Evolutionary conservation across 1,140 invertebrate genomes (phyloP), one percentile per base, ranked within the genome.

Genomic region (Drosophila nannoptera): DNA sequence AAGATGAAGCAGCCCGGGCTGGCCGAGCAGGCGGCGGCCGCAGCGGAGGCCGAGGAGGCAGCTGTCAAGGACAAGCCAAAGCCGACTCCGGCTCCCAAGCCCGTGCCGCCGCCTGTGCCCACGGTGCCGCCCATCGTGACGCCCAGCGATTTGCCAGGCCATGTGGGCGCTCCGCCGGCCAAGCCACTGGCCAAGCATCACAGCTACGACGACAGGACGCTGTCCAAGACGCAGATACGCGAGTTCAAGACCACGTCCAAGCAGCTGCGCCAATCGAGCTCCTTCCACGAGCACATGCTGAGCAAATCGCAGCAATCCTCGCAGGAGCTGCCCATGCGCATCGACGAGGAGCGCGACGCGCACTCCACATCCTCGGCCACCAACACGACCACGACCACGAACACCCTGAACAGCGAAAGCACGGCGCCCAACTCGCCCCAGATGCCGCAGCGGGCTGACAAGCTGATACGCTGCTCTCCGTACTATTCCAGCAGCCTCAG

Each of bases 401-500:
- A 88, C 6, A 82, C 82, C 0, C 69, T 80, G 2, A 84, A 89
- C 35, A 89, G 76, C 45, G 87, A 88, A 16, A 89, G 87, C 36
- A 90, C 82, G 3, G 88, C 87, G n/a, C 87, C 87, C 4, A 88
- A 87, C 43, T 90, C 89, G 0, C 88, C 89, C 6, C 87, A 87
- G 48, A 73, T 90, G 77, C 73, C 90, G 72, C 77, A 90, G 88
- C 74, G 87, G 73, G 65, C 90, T 69, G 77, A 91, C 84, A 90
- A 93, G 69, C 77, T 93, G 36, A 91, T 93, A 5, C 92, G 93
- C 78, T 93, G 93, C 76, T 93, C 93, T 2, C 93, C 93, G 3
- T 93, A 94, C 75, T 93, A 93, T 88, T 93, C 93, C 6, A 93
- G 93, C 73, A 94, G 93, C 73, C 88, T 94, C 14, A 93, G 93